phyloP scores from a whole-genome alignment of 2,113 vertebrate genomes.

The Brachyistius frenatus region DNA sequence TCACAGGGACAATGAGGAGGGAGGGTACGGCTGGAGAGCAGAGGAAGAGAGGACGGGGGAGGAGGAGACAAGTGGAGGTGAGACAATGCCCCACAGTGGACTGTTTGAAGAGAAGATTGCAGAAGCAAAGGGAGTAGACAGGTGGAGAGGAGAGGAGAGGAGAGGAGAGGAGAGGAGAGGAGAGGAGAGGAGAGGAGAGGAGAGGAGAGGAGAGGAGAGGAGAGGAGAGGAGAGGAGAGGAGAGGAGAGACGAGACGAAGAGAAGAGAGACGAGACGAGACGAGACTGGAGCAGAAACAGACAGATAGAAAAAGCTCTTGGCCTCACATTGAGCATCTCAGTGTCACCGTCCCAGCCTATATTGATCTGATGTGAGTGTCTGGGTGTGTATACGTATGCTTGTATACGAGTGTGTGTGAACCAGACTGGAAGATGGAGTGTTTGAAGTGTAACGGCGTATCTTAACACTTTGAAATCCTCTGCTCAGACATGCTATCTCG shows the following conservation, averaged over 20 bases:
- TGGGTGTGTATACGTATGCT: constrained; percentile 30
- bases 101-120: constrained; percentile 68
- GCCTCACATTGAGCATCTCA: constrained; percentile 76
- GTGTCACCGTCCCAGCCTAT: constrained; percentile 75
- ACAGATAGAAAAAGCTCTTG: constrained; percentile 72
- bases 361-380: constrained; percentile 75
- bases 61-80: constrained; percentile 73
- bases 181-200: constrained; percentile 6
- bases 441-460: constrained; percentile 75
- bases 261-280: constrained; percentile 24
- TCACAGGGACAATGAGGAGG: constrained; percentile 78
- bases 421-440: constrained; percentile 56
- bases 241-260: constrained; percentile 33
- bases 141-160: constrained; percentile 21
- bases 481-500: constrained; percentile 77
- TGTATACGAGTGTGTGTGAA: constrained; percentile 57
- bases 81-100: constrained; percentile 57
- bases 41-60: constrained; percentile 40
- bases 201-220: constrained; percentile 23
- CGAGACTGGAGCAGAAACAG: constrained; percentile 55
- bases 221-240: constrained; percentile 11
- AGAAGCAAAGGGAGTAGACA: constrained; percentile 28
- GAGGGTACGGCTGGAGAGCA: constrained; percentile 60
- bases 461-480: constrained; percentile 81
- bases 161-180: constrained; percentile 23